Evolutionary conservation across 2,888 invertebrate species (phyloP).

Genomic region (Brachypalpus laphriformis): DNA sequence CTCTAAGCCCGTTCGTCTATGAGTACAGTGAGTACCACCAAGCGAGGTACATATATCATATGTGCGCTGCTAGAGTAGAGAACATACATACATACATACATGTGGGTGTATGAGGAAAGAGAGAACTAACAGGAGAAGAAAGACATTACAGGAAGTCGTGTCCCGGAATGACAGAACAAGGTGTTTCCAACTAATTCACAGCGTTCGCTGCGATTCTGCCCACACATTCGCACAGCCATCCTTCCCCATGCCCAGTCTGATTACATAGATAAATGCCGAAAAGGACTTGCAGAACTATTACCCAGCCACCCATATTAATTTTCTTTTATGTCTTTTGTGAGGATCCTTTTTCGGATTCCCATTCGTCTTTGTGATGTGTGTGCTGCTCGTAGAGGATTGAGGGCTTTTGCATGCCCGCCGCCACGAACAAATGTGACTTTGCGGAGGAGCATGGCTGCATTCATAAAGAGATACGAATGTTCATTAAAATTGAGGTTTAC

Average conservation of each 20-base stretch:
- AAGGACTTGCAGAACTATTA: conserved; percentile 72
- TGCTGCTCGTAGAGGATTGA: conserved; percentile 41
- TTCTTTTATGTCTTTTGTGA: conserved; percentile 72
- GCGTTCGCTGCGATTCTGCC: conserved; percentile 56
- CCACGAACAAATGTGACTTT: conserved; percentile 70
- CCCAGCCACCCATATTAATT: conserved; percentile 73
- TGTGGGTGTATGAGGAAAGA: conserved; percentile 14
- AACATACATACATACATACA: conserved; percentile 3
- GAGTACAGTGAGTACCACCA: neutral
- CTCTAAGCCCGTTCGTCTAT: conserved; percentile 56
- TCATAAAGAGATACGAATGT: conserved; percentile 62
- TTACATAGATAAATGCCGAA: conserved; percentile 71
- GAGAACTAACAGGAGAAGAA: conserved; percentile 48
- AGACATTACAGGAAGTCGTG: conserved; percentile 73
- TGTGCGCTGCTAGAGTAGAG: neutral
- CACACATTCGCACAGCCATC: conserved; percentile 29
- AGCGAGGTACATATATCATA: conserved; percentile 28
- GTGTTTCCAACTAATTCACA: conserved; percentile 75
- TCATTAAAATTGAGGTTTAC: conserved; percentile 70
- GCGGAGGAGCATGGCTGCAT: conserved; percentile 40
- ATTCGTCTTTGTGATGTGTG: conserved; percentile 69
- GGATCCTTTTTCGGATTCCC: conserved; percentile 58
- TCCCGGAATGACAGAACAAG: conserved; percentile 75
- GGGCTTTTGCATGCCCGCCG: conserved; percentile 52
- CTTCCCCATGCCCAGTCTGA: conserved; percentile 58